phyloP scores from a whole-genome alignment of 2,113 vertebrate genomes.

The Tursiops truncatus region DNA sequence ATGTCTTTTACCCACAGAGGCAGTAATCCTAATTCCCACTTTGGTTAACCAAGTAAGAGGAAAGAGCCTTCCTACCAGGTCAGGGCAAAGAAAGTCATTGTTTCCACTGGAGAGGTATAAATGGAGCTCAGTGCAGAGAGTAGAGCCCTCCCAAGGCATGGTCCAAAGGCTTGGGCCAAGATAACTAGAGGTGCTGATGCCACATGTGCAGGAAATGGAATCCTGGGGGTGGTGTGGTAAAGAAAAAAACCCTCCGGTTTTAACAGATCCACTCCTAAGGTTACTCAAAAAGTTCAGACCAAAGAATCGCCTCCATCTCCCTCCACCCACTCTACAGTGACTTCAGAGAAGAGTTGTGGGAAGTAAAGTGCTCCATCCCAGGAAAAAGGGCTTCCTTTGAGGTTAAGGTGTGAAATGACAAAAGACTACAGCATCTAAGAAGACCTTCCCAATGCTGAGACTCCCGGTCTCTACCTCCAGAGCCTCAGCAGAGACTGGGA shows the following conservation, averaged over 20 bases:
- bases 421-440: background rate
- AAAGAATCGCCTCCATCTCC: background rate
- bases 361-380: constrained; percentile 69
- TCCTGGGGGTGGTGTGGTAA: constrained; percentile 75
- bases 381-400: constrained; percentile 60
- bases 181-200: background rate
- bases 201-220: constrained; percentile 72
- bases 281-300: constrained; percentile 68
- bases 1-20: background rate
- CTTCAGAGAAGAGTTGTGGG: constrained; percentile 64
- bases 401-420: constrained; percentile 63
- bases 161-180: constrained; percentile 30
- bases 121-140: background rate
- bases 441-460: constrained; percentile 17
- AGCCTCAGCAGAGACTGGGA: background rate
- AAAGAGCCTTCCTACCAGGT: background rate
- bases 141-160: background rate
- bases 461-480: background rate
- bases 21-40: constrained; percentile 19
- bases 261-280: constrained; percentile 51
- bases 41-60: constrained; percentile 19
- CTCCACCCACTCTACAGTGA: constrained; percentile 67
- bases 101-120: constrained; percentile 6
- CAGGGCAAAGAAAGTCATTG: constrained; percentile 25
- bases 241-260: constrained; percentile 69